Evolutionary conservation across 64 coral and sea anemone genomes (phyloP).

Genomic region (Actinia equina): DNA sequence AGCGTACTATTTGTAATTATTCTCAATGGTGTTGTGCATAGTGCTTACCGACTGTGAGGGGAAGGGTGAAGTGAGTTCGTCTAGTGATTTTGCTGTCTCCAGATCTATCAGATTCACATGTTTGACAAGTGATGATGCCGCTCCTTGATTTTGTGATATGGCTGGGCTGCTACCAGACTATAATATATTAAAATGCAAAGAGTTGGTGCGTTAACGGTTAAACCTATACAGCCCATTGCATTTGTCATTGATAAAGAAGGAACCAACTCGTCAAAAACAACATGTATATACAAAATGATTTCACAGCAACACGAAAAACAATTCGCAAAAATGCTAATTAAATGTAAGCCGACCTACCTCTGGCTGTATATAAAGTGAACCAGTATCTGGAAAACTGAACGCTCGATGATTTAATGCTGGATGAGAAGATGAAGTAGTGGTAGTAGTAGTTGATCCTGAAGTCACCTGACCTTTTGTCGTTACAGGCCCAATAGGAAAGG

Average conservation of each 20-base stretch:
- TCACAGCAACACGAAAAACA: too few relatives aligned
- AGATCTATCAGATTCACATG: constrained; percentile 88
- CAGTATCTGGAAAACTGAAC: constrained; percentile 50
- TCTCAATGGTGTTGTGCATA: background rate
- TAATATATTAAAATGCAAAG: too few relatives aligned
- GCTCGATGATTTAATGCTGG: constrained; percentile 32
- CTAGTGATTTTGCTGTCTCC: constrained; percentile 84
- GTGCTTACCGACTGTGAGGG: constrained; percentile 72
- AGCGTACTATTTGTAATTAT: too few relatives aligned
- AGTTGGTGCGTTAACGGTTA: too few relatives aligned
- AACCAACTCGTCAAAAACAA: too few relatives aligned
- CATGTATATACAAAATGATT: too few relatives aligned
- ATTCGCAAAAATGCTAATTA: background rate
- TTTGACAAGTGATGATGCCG: constrained; percentile 56
- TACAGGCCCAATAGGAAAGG: constrained; percentile 50
- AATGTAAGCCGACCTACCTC: constrained; percentile 27
- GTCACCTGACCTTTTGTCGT: constrained; percentile 88
- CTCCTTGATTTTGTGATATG: background rate
- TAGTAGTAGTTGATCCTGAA: constrained; percentile 60
- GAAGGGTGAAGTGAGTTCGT: constrained; percentile 86
- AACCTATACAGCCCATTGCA: too few relatives aligned
- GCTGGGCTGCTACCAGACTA: constrained; percentile 18
- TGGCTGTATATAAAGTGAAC: constrained; percentile 39
- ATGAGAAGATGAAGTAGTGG: constrained; percentile 35
- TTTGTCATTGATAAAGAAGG: too few relatives aligned